phyloP scores from a whole-genome alignment of 2,113 vertebrate genomes.

The Erythrocebus patas region DNA sequence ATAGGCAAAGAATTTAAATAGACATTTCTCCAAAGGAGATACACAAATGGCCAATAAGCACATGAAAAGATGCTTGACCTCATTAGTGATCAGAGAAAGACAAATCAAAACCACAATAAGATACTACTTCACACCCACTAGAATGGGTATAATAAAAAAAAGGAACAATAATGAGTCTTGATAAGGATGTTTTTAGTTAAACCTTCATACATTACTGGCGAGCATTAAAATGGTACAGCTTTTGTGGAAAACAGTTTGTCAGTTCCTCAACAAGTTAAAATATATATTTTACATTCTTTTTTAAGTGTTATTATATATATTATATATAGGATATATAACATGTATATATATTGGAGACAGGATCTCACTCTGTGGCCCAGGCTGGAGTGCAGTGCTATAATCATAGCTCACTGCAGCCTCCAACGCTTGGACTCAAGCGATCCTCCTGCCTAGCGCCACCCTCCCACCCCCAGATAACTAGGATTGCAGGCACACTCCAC shows the following conservation, averaged over 20 bases:
- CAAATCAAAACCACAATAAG: background rate
- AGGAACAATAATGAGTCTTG: background rate
- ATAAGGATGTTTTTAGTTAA: background rate
- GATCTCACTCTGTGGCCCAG: too few species aligned
- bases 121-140: background rate
- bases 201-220: background rate
- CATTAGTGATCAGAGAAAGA: background rate
- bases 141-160: background rate
- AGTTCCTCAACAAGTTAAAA: background rate
- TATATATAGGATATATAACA: too few species aligned
- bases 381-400: too few species aligned
- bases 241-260: background rate
- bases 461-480: too few species aligned
- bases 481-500: too few species aligned
- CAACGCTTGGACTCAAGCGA: too few species aligned
- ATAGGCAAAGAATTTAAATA: background rate
- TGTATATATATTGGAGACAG: too few species aligned
- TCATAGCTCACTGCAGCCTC: too few species aligned
- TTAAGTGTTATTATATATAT: too few species aligned
- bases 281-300: background rate
- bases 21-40: background rate
- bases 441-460: too few species aligned
- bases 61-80: background rate
- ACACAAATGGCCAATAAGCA: background rate
- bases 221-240: background rate